Base-by-base conservation (phyloP, 1,140 invertebrate genomes). In the Drosophila pallidifrons region DNA sequence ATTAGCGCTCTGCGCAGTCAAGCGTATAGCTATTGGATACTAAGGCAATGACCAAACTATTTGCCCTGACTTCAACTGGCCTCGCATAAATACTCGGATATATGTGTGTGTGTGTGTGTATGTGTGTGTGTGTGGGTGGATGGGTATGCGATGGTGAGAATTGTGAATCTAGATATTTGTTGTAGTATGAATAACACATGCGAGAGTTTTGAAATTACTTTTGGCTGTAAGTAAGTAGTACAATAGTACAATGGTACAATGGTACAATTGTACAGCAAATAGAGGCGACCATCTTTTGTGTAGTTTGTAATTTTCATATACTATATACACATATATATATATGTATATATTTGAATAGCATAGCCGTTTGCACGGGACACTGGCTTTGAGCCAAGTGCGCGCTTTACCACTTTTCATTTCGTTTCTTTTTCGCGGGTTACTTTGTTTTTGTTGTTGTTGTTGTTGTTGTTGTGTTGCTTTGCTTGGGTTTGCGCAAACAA, bases 281-380 rank as follows among this genome's bases (percentile, higher is more conserved):
- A 3, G 15, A 13, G 13, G 38, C 25, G 13, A 38, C 41, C 16
- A 59, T 46, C 54, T 35, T 81, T 76, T 86, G 70, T 73, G 55
- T 28, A 63, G 46, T 51, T 79, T 69, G 70, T 82, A 82, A 60
- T 82, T 76, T 76, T 58, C 75, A 78, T 75, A 77, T 78, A 72
- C n/a, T 20, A 25, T 49, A 66, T 51, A 59, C 38, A 28, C 15
- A 67, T 58, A 8, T 38, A 10, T 38, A 10, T 38, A 3, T 38
- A 8, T n/a, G n/a, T 8, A 38, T 38, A 38, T 35, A 8, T 10
- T 35, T 35, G 16, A 20, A 20, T 35, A 32, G 5, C 55, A 66
- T 51, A 59, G 52, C 15, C 35, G 59, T 63, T 69, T 51, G 57
- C 41, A 30, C 49, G n/a, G 51, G 6, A 38, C 35, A 35, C n/a